Percentiles rank a stretch among this genome's conserved stretches.
Conservation (phyloP, 2,797 vertebrate genomes). For the Poliocrania exsul region DNA sequence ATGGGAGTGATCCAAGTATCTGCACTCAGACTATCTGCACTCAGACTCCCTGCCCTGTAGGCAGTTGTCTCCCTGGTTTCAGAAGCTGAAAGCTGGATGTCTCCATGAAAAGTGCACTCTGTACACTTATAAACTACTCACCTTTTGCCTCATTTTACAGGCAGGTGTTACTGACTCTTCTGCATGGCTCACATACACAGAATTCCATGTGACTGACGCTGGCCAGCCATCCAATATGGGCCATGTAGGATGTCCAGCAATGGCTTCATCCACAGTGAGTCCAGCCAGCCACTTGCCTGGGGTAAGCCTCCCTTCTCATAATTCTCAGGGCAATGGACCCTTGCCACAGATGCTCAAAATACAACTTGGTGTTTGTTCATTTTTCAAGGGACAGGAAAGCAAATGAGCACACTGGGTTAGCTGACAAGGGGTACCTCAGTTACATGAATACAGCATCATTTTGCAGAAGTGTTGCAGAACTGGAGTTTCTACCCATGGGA, state of each 20-base stretch:
- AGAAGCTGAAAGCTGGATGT: neutral
- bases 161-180: neutral
- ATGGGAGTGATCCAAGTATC: neutral
- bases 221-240: rapidly evolving
- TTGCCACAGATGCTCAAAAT: neutral
- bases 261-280: neutral
- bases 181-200: neutral
- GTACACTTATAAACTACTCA: neutral
- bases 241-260: neutral
- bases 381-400: neutral
- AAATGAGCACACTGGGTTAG: neutral
- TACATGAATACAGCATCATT: neutral
- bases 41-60: neutral
- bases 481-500: neutral
- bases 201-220: rapidly evolving
- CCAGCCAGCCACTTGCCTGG: neutral
- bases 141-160: neutral
- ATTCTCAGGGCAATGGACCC: neutral
- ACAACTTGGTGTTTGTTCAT: neutral
- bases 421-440: neutral
- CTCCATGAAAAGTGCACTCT: neutral
- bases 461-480: neutral
- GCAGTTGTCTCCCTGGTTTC: neutral
- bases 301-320: neutral
- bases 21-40: neutral